These are phyloP conservation scores for Pachydiplax longipennis DNA, from an alignment of 2,888 invertebrate genomes.

Conservation along the genomic window DNA sequence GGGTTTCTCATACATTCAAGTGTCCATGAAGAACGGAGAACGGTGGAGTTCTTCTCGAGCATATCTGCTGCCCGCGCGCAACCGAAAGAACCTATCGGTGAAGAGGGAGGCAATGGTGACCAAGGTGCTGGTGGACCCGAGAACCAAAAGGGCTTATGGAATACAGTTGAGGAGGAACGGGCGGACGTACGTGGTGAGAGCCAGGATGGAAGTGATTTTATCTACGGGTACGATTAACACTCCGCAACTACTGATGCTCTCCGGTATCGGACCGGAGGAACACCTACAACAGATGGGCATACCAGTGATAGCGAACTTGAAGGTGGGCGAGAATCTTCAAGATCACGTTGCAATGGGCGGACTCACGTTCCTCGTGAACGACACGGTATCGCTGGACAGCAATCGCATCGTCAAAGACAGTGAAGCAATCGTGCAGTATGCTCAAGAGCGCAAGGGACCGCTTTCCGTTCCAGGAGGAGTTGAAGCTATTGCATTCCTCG, in stretches of 20 bases:
- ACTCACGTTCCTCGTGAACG: conserved; percentile 70
- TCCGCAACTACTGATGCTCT: conserved; percentile 80
- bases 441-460: conserved; percentile 56
- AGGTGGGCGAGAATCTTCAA: conserved; percentile 70
- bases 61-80: conserved; percentile 68
- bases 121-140: conserved; percentile 66
- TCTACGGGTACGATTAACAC: conserved; percentile 80
- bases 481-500: conserved; percentile 72
- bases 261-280: conserved; percentile 74
- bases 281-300: conserved; percentile 68
- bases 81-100: conserved; percentile 69
- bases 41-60: conserved; percentile 73
- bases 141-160: conserved; percentile 63
- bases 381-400: conserved; percentile 59
- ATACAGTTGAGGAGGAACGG: conserved; percentile 67
- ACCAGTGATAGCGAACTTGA: conserved; percentile 64
- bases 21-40: conserved; percentile 71
- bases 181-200: conserved; percentile 63
- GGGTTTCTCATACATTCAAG: conserved; percentile 68
- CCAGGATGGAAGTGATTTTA: conserved; percentile 75
- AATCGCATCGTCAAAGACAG: conserved; percentile 55
- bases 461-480: conserved; percentile 69
- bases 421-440: conserved; percentile 35
- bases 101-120: conserved; percentile 68
- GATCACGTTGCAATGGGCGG: conserved; percentile 68